Evolutionary conservation across 2,888 invertebrate genomes (phyloP), one percentile per base, ranked within the genome.

Genomic region (Latrodectus elegans): DNA sequence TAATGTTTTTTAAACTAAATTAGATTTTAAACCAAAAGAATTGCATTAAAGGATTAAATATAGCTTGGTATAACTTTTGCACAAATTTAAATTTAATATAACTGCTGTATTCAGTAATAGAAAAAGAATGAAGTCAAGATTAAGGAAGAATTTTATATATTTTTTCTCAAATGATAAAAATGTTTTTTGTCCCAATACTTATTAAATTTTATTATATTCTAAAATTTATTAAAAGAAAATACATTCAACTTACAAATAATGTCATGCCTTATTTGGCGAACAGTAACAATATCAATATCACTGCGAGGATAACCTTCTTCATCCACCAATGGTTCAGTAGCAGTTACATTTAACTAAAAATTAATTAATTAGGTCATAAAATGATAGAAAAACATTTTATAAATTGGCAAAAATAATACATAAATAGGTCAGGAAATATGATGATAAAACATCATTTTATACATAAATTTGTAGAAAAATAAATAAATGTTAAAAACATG

Each of bases 231-330:
- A 6, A 38, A 6, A 38, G 4, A 38, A 6, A 38, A 6, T 6
- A 38, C 38, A 38, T 52, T 10, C 64, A 49, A 94, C 95, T 94
- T 93, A 96, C 98, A 97, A 91, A 96, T 96, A 83, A 99, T 97
- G 91, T 94, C 94, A 91, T 97, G 96, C 73, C 99, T 94, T 0
- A 98, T 96, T 91, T 96, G 95, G 79, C 93, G 90, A 12, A 93
- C 93, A 93, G 97, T 96, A 92, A 96, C 96, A 0, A 98, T 95
- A 92, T 99, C 98, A 89, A 99, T 95, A 91, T 97, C 96, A 90
- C 94, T 94, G 68, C 97, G 94, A 0, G 99, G 99, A 92, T 94
- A 99, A 0, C 97, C 98, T 90, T 97, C 95, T 0, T 92, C 91
- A 92, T 99, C 99, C 0, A 98, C 95, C 81, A 99, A 92, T 2